Conservation (phyloP, 2,113 vertebrate species). For the Pangasianodon hypophthalmus region DNA sequence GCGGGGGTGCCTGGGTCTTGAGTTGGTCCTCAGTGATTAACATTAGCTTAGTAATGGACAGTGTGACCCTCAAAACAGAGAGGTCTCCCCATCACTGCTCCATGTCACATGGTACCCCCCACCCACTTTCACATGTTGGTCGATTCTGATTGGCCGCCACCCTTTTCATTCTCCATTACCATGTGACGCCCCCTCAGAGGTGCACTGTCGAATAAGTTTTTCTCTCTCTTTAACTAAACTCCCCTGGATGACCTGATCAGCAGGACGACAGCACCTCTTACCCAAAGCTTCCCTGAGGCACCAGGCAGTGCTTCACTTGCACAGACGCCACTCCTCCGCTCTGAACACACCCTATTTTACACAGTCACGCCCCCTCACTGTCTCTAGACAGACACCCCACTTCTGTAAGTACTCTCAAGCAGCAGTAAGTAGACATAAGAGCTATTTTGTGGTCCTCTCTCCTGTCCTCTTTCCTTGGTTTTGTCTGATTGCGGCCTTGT, state of each 20-base stretch:
- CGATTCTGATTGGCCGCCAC: conserved; percentile 68
- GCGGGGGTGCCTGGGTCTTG: conserved; percentile 40
- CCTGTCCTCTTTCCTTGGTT: conserved; percentile 45
- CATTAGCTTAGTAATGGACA: conserved; percentile 58
- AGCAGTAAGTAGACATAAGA: conserved; percentile 71
- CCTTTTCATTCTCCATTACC: conserved; percentile 60
- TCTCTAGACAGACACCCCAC: conserved; percentile 71
- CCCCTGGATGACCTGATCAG: conserved; percentile 68
- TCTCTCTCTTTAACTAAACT: conserved; percentile 70
- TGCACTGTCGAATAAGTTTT: conserved; percentile 58
- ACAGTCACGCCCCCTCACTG: conserved; percentile 71
- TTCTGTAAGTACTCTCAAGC: conserved; percentile 75
- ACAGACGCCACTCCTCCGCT: conserved; percentile 74
- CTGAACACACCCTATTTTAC: conserved; percentile 72
- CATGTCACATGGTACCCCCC: conserved; percentile 53
- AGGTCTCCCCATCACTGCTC: conserved; percentile 55
- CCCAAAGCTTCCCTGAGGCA: conserved; percentile 79
- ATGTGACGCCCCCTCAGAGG: conserved; percentile 51
- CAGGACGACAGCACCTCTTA: conserved; percentile 71
- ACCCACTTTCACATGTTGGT: conserved; percentile 61
- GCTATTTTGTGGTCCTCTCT: conserved; percentile 43
- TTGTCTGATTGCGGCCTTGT: conserved; percentile 39
- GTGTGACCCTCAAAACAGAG: conserved; percentile 50
- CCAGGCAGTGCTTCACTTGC: conserved; percentile 79
- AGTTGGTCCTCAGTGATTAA: conserved; percentile 42